Evolutionary conservation across 35 echinoderm and acorn worm species (phyloP).

Genomic region (Lytechinus variegatus): DNA sequence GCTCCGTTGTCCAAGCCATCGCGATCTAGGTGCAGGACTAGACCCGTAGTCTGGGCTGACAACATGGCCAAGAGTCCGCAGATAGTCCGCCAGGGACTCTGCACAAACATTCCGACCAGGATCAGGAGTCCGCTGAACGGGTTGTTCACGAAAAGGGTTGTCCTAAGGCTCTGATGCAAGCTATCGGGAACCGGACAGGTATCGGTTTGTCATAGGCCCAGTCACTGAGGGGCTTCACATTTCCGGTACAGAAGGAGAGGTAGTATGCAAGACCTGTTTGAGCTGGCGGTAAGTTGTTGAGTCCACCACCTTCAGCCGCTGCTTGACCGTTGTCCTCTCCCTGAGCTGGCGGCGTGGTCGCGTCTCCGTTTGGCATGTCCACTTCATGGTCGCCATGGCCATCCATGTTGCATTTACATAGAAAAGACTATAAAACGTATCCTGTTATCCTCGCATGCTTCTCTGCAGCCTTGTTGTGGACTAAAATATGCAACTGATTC

Average conservation of each 20-base stretch:
- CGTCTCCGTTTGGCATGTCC: conserved; percentile 18
- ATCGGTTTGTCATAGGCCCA: conserved; percentile 59
- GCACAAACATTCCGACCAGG: conserved; percentile 62
- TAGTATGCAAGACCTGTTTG: conserved; percentile 18
- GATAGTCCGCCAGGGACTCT: conserved; percentile 71
- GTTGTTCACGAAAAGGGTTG: conserved; percentile 76
- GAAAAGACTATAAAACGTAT: not conserved
- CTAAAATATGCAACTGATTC: not conserved
- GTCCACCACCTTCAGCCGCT: not conserved
- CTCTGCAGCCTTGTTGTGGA: not conserved
- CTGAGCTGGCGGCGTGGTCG: conserved; percentile 33
- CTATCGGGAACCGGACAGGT: conserved; percentile 59
- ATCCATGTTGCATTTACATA: not conserved
- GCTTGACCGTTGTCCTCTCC: not conserved
- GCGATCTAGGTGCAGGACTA: conserved; percentile 48
- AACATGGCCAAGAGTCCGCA: conserved; percentile 60
- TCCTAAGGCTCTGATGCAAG: conserved; percentile 56
- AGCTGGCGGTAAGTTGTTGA: not conserved
- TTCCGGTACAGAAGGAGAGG: conserved; percentile 59
- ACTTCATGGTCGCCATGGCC: not conserved
- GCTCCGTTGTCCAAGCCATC: conserved; percentile 59
- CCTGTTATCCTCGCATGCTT: not conserved
- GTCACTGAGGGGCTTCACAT: conserved; percentile 53
- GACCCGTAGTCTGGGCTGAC: conserved; percentile 56
- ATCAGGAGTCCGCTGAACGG: conserved; percentile 69